Base-by-base conservation (phyloP, 2,888 invertebrate genomes). In the Eueremaeus valkanovi region DNA sequence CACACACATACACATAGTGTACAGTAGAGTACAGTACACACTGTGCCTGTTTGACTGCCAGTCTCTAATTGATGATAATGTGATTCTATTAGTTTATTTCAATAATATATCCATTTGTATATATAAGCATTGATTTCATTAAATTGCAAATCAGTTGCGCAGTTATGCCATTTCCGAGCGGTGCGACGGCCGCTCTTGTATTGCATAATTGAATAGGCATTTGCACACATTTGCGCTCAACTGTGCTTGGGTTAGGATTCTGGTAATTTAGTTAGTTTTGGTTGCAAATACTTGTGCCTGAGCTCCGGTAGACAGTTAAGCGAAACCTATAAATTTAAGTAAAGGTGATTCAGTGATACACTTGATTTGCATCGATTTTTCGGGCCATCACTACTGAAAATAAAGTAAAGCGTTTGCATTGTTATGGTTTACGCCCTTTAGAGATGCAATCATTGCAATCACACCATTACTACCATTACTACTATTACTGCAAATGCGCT, bases 351-450 rank as follows among this genome's bases (percentile, higher is more conserved):
- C 9, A 45, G 45, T 18, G 58, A 58, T 66, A 40, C 66, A 66
- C 36, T 66, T 40, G 66, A 40, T 66, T 66, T 66, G 66, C 66
- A 66, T 66, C 40, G 66, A 66, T 66, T 66, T 66, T 66, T 6
- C 66, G 66, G 66, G 1, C 66, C 36, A 58, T 36, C 66, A 66
- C 9, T 40, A 66, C 66, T 66, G 21, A 66, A 66, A 66, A 66
- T 40, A 66, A 66, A 66, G 66, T 66, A 66, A 66, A 66, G 11
- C 66, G 11, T n/a, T 66, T 61, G 18, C 9, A 11, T 29, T 66
- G 36, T 36, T 66, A 21, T 40, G 66, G 66, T 66, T 36, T 66
- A 36, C 66, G 66, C 66, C 66, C 66, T 24, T 33, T 18, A 66
- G 36, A 66, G 36, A 66, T 66, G 36, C 66, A 36, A 66, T 36